Conservation (phyloP, 2,888 invertebrate genomes). For the Heliconius cydno region DNA sequence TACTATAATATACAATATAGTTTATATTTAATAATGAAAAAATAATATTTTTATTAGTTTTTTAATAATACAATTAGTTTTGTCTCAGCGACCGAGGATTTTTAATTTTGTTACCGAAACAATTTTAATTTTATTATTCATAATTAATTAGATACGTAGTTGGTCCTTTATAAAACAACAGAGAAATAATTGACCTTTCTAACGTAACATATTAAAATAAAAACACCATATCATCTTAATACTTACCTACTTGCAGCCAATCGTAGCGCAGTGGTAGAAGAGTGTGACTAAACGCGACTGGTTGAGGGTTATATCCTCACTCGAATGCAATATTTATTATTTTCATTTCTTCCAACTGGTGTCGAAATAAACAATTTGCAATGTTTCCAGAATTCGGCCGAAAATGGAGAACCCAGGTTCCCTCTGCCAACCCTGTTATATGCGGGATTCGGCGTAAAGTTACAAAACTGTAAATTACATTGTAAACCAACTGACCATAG, state of each 20-base stretch:
- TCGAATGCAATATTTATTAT: not conserved
- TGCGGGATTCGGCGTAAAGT: no score
- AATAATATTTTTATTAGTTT: no score
- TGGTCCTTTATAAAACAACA: no score
- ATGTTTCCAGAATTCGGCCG: no score
- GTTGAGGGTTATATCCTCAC: not conserved
- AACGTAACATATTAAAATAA: no score
- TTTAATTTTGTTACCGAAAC: not conserved
- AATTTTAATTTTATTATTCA: not conserved
- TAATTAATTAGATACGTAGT: not conserved
- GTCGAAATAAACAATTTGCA: no score
- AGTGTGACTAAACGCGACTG: not conserved
- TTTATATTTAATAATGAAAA: not conserved
- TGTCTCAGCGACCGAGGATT: not conserved
- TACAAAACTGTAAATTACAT: not conserved
- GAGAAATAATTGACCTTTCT: no score
- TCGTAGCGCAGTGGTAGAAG: not conserved
- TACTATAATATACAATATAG: not conserved
- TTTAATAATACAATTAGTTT: not conserved
- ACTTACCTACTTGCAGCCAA: no score
- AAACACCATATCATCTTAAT: no score
- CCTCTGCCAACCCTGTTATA: no score
- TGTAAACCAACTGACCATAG: slow-evolving; percentile 28
- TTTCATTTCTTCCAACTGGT: not conserved
- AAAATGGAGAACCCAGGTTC: no score